Evolutionary conservation across 2,113 vertebrate species (phyloP).

Genomic region (Menidia beryllina): DNA sequence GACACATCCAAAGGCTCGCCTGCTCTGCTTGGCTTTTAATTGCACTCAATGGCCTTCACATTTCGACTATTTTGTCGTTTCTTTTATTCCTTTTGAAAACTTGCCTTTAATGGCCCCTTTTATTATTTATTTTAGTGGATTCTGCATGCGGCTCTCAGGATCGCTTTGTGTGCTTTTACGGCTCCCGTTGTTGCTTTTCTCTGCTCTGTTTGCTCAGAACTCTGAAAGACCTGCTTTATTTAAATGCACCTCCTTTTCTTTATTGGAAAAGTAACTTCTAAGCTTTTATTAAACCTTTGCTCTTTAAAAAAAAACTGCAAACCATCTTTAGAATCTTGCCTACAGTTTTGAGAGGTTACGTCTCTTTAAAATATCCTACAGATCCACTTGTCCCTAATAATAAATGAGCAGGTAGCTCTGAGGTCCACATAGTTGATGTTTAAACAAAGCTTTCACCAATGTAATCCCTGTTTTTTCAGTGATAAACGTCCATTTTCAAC

Average conservation of each 20-base stretch:
- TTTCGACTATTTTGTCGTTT: not conserved
- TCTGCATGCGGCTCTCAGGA: not conserved
- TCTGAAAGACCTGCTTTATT: too few species aligned
- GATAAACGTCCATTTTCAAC: too few species aligned
- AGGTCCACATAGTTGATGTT: not conserved
- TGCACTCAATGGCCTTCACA: not conserved
- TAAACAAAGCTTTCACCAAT: not conserved
- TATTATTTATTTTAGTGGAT: not conserved
- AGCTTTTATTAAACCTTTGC: too few species aligned
- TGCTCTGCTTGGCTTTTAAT: not conserved
- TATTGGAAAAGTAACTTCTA: too few species aligned
- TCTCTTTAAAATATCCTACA: too few species aligned
- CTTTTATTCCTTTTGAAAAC: not conserved
- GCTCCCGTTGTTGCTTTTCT: not conserved
- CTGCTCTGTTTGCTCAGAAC: not conserved
- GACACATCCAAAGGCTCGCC: not conserved
- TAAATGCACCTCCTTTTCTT: too few species aligned
- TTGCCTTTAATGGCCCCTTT: not conserved
- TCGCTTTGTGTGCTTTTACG: not conserved
- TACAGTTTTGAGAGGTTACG: too few species aligned
- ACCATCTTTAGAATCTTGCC: too few species aligned
- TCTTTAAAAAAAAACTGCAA: too few species aligned
- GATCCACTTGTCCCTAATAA: too few species aligned
- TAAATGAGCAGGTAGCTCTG: too few species aligned
- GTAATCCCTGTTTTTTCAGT: too few species aligned